phyloP scores from a whole-genome alignment of 2,797 vertebrate species.

The Notamacropus eugenii region DNA sequence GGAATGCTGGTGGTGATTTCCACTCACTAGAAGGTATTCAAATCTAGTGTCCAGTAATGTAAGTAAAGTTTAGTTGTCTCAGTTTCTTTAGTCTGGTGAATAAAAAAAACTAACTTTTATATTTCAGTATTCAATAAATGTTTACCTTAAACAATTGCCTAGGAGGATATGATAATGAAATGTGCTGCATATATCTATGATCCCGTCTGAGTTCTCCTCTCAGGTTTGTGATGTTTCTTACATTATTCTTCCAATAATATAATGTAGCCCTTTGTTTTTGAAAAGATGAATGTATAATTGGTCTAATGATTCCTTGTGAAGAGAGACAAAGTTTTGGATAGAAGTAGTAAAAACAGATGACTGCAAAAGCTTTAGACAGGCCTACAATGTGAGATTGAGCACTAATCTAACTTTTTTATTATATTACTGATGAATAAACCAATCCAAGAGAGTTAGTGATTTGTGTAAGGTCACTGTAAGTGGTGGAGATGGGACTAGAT shows the following conservation, averaged over 20 bases:
- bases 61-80: too few species aligned
- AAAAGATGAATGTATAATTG: background rate
- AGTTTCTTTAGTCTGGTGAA: too few species aligned
- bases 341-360: too few species aligned
- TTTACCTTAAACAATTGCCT: too few species aligned
- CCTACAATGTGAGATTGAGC: background rate
- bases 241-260: background rate
- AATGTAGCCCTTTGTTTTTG: background rate
- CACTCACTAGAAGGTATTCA: too few species aligned
- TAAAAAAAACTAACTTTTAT: too few species aligned
- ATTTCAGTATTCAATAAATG: too few species aligned
- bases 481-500: background rate
- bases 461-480: background rate
- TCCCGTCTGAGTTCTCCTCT: background rate
- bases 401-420: background rate
- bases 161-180: background rate
- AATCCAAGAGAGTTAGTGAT: background rate
- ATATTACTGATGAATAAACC: background rate
- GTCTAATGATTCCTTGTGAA: background rate
- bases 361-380: background rate
- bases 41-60: too few species aligned
- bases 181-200: background rate
- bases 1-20: too few species aligned
- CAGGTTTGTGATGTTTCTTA: background rate
- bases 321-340: background rate